Percentiles rank a stretch among this genome's conserved stretches.
These are phyloP conservation scores for Chelonia mydas DNA, from an alignment of 2,797 vertebrate genomes.

Conservation along the genomic window DNA sequence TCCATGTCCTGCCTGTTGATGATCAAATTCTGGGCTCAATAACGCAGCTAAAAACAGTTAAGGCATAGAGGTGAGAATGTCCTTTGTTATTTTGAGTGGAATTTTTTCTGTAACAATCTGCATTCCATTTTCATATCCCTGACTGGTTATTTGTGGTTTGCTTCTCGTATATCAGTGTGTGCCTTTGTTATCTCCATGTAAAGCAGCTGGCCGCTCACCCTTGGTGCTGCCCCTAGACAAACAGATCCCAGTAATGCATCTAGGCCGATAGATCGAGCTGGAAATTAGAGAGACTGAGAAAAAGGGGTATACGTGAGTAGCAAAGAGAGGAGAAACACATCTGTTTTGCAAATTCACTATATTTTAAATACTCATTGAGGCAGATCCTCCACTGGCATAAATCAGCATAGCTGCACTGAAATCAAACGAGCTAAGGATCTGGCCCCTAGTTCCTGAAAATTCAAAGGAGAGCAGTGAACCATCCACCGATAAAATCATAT, in stretches of 20 bases:
- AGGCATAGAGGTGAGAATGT: neutral
- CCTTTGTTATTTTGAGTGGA: neutral
- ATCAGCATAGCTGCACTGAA: neutral
- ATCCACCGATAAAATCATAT: neutral
- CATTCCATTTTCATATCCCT: neutral
- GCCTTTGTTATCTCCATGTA: neutral
- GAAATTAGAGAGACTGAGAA: neutral
- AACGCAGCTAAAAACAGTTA: neutral
- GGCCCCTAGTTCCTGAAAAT: neutral
- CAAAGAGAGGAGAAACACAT: neutral
- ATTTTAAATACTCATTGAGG: neutral
- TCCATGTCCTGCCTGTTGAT: neutral
- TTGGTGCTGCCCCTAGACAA: neutral
- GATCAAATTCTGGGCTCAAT: neutral
- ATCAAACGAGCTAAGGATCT: neutral
- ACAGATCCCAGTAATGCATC: neutral
- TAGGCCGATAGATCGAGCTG: neutral
- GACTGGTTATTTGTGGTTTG: neutral
- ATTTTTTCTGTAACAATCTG: neutral
- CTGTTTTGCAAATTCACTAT: neutral
- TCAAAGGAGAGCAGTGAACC: neutral
- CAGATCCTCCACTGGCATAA: neutral
- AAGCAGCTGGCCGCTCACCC: neutral
- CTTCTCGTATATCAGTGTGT: neutral
- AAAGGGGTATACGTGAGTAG: neutral